Conservation (phyloP, 1,140 invertebrate genomes). For the Orius laevigatus region DNA sequence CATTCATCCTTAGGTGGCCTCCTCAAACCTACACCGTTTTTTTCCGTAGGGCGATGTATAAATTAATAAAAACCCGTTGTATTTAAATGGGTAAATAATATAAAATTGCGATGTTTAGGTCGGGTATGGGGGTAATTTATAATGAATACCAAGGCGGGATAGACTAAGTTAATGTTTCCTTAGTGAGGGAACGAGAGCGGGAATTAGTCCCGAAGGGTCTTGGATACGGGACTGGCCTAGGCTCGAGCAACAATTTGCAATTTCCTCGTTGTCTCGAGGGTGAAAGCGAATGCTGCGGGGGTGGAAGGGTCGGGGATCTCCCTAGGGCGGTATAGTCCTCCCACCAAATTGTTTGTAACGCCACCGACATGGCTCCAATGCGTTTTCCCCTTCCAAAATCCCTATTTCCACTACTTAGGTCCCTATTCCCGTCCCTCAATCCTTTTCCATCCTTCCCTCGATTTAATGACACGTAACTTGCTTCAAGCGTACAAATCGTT, state of each 20-base stretch:
- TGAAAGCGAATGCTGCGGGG: constrained; percentile 6
- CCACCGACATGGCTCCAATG: no score
- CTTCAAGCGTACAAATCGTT: no score
- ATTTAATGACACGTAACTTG: no score
- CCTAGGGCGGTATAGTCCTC: constrained; percentile 7
- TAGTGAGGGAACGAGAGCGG: not conserved
- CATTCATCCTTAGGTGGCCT: no score
- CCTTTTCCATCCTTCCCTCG: no score
- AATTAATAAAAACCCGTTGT: not conserved
- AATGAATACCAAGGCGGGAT: constrained; percentile 3
- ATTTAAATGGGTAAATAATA: not conserved
- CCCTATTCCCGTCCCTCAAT: no score
- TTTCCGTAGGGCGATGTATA: no score
- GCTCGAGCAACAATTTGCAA: constrained; percentile 12
- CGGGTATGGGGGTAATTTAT: constrained; percentile 1
- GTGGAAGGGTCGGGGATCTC: constrained; percentile 9
- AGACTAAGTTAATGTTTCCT: constrained; percentile 6
- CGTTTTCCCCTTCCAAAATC: no score
- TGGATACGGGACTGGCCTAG: constrained; percentile 6
- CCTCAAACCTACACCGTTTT: no score
- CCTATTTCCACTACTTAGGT: no score
- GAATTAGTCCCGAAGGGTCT: constrained; percentile 5
- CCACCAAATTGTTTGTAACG: not conserved
- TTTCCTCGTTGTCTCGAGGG: constrained; percentile 9
- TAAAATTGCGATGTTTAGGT: no score